Conservation (phyloP, 2,888 invertebrate genomes). For the Caenorhabditis sp. region DNA sequence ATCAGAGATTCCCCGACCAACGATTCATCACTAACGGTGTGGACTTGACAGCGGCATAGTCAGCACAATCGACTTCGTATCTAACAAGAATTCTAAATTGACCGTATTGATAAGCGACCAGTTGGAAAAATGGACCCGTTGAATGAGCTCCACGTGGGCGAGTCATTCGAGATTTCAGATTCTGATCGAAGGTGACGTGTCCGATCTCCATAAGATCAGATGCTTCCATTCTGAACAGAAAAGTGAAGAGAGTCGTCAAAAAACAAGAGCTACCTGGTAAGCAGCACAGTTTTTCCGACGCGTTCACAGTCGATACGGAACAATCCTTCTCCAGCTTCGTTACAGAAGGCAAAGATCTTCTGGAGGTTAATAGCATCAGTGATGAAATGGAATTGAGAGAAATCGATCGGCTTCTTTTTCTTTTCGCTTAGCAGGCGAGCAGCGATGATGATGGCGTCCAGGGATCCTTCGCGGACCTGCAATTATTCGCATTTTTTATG, state of each 20-base stretch:
- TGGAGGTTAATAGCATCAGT: conserved; percentile 83
- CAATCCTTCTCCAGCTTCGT: conserved; percentile 83
- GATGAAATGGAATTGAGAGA: conserved; percentile 82
- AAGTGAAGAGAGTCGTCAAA: not conserved
- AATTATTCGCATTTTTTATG: conserved; percentile 17
- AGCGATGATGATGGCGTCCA: conserved; percentile 82
- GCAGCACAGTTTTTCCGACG: conserved; percentile 82
- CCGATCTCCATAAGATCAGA: conserved; percentile 82
- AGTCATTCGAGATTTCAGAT: conserved; percentile 79
- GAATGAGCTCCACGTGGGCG: conserved; percentile 79
- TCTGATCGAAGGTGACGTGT: conserved; percentile 79
- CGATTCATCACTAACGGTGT: conserved; percentile 62
- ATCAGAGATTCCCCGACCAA: no score
- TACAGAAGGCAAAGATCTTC: conserved; percentile 83
- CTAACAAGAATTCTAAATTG: conserved; percentile 81
- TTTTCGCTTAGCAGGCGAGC: conserved; percentile 77
- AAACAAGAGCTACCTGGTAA: conserved; percentile 74
- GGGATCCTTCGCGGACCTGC: conserved; percentile 76
- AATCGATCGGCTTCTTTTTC: conserved; percentile 81
- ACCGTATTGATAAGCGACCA: conserved; percentile 82
- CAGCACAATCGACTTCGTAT: conserved; percentile 82
- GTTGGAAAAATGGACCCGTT: conserved; percentile 82
- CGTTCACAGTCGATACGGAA: conserved; percentile 83
- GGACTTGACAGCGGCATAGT: conserved; percentile 80
- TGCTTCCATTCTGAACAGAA: conserved; percentile 79